phyloP scores from a whole-genome alignment of 1,140 invertebrate genomes.

The Homalodisca vitripennis region DNA sequence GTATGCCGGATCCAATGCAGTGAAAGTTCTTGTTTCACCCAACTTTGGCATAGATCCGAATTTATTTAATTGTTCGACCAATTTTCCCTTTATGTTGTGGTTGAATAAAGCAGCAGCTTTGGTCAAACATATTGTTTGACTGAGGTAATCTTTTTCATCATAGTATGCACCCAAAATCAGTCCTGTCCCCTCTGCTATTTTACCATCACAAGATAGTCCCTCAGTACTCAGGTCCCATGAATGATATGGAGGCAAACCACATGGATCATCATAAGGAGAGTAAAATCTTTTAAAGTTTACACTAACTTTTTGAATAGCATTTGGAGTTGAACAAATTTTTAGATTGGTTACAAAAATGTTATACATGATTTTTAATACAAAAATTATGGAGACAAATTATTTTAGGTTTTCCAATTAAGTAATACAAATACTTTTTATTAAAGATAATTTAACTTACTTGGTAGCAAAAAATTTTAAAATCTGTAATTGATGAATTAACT shows the following conservation, averaged over 20 bases:
- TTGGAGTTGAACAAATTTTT: no score
- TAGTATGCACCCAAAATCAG: conserved; percentile 11
- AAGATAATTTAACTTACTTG: no score
- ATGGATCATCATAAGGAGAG: conserved; percentile 4
- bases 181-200: conserved; percentile 2
- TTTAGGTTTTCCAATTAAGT: no score
- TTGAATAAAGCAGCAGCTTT: conserved; percentile 36
- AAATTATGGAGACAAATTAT: no score
- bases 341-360: no score
- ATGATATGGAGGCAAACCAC: conserved; percentile 7
- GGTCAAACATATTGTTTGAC: conserved; percentile 29
- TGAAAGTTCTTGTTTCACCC: conserved; percentile 61
- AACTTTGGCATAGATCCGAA: conserved; percentile 48
- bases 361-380: no score
- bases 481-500: no score
- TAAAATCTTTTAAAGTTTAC: conserved; percentile 4
- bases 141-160: neutral
- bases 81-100: conserved; percentile 25
- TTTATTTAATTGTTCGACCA: conserved; percentile 29
- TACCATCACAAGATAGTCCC: conserved; percentile 5
- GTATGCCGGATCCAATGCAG: conserved; percentile 59
- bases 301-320: no score
- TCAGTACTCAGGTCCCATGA: conserved; percentile 15
- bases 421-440: no score
- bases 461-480: no score